These are phyloP conservation scores for Drosophila kohkoa DNA, from an alignment of 1,140 invertebrate genomes.

Conservation along the genomic window DNA sequence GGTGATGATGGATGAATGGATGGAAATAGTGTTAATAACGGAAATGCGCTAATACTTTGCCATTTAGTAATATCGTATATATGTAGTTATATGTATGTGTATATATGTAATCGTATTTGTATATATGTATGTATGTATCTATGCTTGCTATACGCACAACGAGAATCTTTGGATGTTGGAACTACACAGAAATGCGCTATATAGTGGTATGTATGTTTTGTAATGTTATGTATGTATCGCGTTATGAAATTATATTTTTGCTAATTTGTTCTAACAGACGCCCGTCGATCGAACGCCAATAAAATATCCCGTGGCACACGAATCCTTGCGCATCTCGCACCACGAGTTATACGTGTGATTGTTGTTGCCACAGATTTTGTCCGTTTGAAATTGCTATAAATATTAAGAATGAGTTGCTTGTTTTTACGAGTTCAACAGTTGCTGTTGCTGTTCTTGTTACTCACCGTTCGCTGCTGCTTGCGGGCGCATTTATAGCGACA, in stretches of 20 bases:
- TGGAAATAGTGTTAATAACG: slow-evolving; percentile 31
- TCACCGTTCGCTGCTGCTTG: slow-evolving; percentile 76
- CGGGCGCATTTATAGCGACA: slow-evolving; percentile 86
- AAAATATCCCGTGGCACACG: slow-evolving; percentile 92
- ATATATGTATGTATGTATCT: slow-evolving; percentile 18
- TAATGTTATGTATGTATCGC: slow-evolving; percentile 23
- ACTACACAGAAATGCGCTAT: slow-evolving; percentile 57
- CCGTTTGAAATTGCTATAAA: slow-evolving; percentile 47
- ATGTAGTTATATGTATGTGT: slow-evolving; percentile 32
- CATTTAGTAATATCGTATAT: slow-evolving; percentile 1
- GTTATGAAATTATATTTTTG: slow-evolving; percentile 36
- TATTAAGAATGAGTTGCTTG: slow-evolving; percentile 1
- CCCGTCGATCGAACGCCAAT: slow-evolving; percentile 91
- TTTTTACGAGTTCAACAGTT: background rate
- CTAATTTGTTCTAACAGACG: slow-evolving; percentile 71
- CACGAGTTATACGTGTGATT: slow-evolving; percentile 93
- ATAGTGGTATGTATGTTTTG: slow-evolving; percentile 13
- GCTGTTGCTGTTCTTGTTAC: slow-evolving; percentile 3
- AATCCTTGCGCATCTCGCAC: slow-evolving; percentile 94
- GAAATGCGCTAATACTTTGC: slow-evolving; percentile 62
- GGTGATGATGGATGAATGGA: slow-evolving; percentile 26
- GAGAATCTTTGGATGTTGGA: slow-evolving; percentile 79
- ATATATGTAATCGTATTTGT: slow-evolving; percentile 1
- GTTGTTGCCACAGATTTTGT: slow-evolving; percentile 91
- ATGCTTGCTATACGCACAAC: slow-evolving; percentile 61